Percentiles rank a stretch among this genome's conserved stretches.
Conservation (phyloP, 2,113 vertebrate species). For the Labrus mixtus region DNA sequence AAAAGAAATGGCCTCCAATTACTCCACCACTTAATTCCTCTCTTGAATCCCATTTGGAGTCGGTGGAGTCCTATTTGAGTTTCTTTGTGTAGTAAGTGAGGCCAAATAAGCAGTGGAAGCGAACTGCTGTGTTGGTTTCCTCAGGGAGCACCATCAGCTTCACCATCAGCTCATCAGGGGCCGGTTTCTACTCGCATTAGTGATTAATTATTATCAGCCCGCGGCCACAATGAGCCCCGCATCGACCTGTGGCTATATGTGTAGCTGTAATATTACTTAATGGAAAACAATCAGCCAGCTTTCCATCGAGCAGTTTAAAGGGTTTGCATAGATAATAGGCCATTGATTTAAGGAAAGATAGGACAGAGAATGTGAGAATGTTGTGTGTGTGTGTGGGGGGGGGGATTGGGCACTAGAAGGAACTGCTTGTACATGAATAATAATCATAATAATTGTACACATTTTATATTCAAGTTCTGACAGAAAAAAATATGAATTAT, state of each 20-base stretch:
- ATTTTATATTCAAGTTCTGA: no score
- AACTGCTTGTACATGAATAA: no score
- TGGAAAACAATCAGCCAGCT: constrained; percentile 79
- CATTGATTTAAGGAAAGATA: constrained; percentile 45
- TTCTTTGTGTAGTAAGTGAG: constrained; percentile 49
- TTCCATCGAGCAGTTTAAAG: constrained; percentile 55
- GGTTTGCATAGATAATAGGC: constrained; percentile 53
- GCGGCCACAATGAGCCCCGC: constrained; percentile 73
- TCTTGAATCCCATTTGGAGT: constrained; percentile 41
- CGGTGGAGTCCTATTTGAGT: constrained; percentile 33
- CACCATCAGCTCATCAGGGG: constrained; percentile 48
- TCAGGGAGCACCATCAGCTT: constrained; percentile 51
- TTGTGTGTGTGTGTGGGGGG: constrained; percentile 29
- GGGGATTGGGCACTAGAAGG: no score
- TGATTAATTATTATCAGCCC: constrained; percentile 80
- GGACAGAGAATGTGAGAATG: no score
- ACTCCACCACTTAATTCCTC: constrained; percentile 23
- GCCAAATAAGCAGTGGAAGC: constrained; percentile 57
- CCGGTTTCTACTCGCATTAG: constrained; percentile 72
- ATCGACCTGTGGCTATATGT: constrained; percentile 82
- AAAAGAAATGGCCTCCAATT: constrained; percentile 4
- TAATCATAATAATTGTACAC: no score
- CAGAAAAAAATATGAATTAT: no score
- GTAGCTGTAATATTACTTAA: constrained; percentile 73
- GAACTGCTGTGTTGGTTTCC: constrained; percentile 46